Base-by-base conservation (phyloP, 2,888 invertebrate species). In the Cerastoderma edule region DNA sequence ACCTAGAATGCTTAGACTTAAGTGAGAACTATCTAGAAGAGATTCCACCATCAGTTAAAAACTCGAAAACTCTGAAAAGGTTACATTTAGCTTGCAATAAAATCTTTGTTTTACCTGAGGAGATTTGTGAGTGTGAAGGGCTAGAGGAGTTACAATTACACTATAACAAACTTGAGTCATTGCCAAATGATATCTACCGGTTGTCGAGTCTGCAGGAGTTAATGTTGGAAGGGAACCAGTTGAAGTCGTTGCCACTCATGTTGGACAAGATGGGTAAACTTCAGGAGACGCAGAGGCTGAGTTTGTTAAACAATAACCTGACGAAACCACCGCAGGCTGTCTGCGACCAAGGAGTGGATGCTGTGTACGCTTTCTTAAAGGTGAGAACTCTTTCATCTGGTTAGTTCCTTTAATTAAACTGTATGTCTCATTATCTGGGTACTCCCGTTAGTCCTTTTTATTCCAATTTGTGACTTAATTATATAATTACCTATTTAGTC, bases 21-120 rank as follows among this genome's bases (percentile, higher is more conserved):
- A 85, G 88, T 74, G 89, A 89, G 67, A 90, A 89, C 79, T 89
- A 89, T 76, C 72, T 90, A 27, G 84, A 86, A 64, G 84, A 82
- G 27, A 78, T 89, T 22, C 88, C 89, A 2, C 33, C 72, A 1
- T 74, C 78, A 24, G 83, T 89, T 10, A 80, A 74, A 48, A 78
- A 83, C 28, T 72, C 89, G 54, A 84, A 85, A 56, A 84, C 84
- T 19, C 74, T 90, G 13, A 83, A 78, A 19, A 76, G 75, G 30
- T 72, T 90, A n/a, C 84, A 83, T 63, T 22, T 90, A 28, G 85
- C 83, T 30, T 83, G 81, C 6, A 90, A 90, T 72, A 82, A 86
- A 57, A 65, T 90, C 22, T 76, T 72, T 30, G n/a, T 48, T 10
- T 67, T 89, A 19, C 87, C 88, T 0, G 75, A 80, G 16, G 85